Percentiles rank a stretch among this genome's conserved stretches.
phyloP scores from a whole-genome alignment of 2,113 vertebrate species.

The Nesoenas mayeri region DNA sequence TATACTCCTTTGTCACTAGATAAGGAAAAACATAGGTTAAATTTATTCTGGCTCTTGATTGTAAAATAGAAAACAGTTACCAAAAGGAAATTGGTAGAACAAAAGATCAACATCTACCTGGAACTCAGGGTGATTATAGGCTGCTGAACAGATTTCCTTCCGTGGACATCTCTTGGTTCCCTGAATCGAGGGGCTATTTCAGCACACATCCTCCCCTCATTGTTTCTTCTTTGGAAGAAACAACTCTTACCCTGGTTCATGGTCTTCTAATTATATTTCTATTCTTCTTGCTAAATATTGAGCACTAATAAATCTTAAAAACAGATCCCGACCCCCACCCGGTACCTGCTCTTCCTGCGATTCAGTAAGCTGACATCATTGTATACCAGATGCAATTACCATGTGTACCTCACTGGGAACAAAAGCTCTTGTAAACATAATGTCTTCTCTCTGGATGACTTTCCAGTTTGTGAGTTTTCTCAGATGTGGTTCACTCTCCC shows the following conservation, averaged over 20 bases:
- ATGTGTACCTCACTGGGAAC: neutral
- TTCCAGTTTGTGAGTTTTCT: neutral
- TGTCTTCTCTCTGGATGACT: neutral
- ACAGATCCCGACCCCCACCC: neutral
- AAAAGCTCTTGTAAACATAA: neutral
- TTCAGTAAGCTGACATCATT: neutral
- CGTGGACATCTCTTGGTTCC: neutral
- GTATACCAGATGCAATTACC: neutral
- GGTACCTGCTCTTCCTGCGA: conserved; percentile 35
- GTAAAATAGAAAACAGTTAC: neutral
- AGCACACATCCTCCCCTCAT: conserved; percentile 43
- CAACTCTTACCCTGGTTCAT: neutral
- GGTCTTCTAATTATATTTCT: conserved; percentile 41
- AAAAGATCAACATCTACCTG: neutral
- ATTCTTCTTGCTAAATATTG: neutral
- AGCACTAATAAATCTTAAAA: conserved; percentile 9
- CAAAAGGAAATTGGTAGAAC: neutral
- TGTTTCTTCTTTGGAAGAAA: conserved; percentile 40
- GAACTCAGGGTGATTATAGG: neutral
- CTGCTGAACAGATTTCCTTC: conserved; percentile 46
- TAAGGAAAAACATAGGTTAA: neutral
- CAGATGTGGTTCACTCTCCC: neutral
- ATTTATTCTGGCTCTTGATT: neutral
- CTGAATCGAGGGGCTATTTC: neutral
- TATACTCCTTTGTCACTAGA: neutral